Conservation (phyloP, 2,888 invertebrate species). For the Drosophila rubida region DNA sequence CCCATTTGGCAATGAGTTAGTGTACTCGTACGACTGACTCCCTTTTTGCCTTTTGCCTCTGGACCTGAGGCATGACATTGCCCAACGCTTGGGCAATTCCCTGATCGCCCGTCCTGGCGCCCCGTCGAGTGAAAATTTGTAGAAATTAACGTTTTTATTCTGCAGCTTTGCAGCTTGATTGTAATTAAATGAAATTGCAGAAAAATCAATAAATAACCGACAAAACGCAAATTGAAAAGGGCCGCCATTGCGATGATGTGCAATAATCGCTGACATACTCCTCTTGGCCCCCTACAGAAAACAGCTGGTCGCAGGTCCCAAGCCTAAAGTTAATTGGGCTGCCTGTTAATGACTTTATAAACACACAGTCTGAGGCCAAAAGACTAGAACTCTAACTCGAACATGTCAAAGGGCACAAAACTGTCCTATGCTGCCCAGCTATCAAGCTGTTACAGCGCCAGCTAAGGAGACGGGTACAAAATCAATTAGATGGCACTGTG, state of each 20-base stretch:
- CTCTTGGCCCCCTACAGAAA: background rate
- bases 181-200: slow-evolving; percentile 79
- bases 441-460: slow-evolving; percentile 37
- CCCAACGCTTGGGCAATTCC: slow-evolving; percentile 26
- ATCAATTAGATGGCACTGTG: slow-evolving; percentile 66
- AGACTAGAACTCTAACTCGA: slow-evolving; percentile 16
- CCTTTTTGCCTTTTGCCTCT: slow-evolving; percentile 4
- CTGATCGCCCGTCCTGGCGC: slow-evolving; percentile 43
- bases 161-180: slow-evolving; percentile 25
- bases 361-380: slow-evolving; percentile 40
- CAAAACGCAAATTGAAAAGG: slow-evolving; percentile 26
- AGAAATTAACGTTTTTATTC: slow-evolving; percentile 78
- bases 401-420: slow-evolving; percentile 46
- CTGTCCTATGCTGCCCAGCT: slow-evolving; percentile 61
- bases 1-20: slow-evolving; percentile 39
- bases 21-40: slow-evolving; percentile 3
- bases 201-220: slow-evolving; percentile 70
- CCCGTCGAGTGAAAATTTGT: slow-evolving; percentile 79
- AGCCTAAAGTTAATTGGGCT: slow-evolving; percentile 10
- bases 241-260: slow-evolving; percentile 42
- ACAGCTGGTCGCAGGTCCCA: background rate
- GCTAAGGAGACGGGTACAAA: slow-evolving; percentile 21
- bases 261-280: slow-evolving; percentile 15
- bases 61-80: slow-evolving; percentile 51
- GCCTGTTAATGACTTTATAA: slow-evolving; percentile 72